phyloP scores from a whole-genome alignment of 37 sponge, comb jelly and placozoan genomes.

The Chondrilla cf. caribensis region DNA sequence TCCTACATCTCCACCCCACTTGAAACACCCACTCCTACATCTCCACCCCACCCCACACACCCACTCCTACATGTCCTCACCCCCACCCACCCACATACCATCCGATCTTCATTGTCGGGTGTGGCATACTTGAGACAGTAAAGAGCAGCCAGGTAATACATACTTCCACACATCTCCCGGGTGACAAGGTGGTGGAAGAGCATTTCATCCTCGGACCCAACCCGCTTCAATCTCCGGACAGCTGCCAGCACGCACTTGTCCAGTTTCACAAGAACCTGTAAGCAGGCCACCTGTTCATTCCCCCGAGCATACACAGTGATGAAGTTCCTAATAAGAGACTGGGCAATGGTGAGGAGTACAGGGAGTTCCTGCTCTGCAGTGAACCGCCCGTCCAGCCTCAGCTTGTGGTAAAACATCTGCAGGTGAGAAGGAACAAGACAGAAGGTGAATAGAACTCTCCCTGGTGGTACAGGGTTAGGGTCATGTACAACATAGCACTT shows the following conservation, averaged over 20 bases:
- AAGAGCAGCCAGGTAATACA: constrained; percentile 12
- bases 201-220: not conserved
- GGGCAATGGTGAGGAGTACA: not conserved
- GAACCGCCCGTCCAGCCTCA: not conserved
- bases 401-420: not conserved
- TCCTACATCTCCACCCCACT: not conserved
- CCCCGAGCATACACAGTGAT: not conserved
- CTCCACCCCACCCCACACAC: not conserved
- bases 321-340: not conserved
- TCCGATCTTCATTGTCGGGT: too few relatives aligned
- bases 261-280: not conserved
- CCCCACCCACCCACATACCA: constrained; percentile 31
- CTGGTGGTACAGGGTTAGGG: too few relatives aligned
- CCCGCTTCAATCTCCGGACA: not conserved
- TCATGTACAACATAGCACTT: too few relatives aligned
- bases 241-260: constrained; percentile 26
- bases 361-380: not conserved
- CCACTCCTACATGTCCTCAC: constrained; percentile 31
- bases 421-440: not conserved
- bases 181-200: not conserved
- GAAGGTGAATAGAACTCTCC: not conserved
- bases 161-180: constrained; percentile 14
- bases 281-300: not conserved
- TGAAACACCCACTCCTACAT: not conserved
- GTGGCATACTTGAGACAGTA: not conserved